phyloP scores from a whole-genome alignment of 92 coral and sea anemone genomes.

The Bergia puertoricense region DNA sequence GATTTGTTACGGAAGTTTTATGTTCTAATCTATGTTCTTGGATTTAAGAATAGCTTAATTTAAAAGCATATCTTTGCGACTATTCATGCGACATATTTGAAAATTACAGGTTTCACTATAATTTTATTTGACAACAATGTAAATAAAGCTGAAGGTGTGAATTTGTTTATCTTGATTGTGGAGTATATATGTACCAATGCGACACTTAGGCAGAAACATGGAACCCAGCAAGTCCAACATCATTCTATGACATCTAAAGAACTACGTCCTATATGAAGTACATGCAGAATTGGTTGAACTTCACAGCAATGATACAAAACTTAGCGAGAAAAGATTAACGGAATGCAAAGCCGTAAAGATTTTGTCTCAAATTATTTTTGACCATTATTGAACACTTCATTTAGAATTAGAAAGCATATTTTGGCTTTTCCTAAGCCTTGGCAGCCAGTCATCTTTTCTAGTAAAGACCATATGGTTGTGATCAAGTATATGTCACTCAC shows the following conservation, averaged over 20 bases:
- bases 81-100: slow-evolving; percentile 15
- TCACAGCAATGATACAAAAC: neutral
- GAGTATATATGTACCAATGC: neutral
- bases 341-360: neutral
- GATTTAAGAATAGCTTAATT: neutral
- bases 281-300: neutral
- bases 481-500: neutral
- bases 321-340: neutral
- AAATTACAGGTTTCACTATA: slow-evolving; percentile 12
- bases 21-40: neutral
- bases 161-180: slow-evolving; percentile 37
- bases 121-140: slow-evolving; percentile 34
- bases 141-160: slow-evolving; percentile 38
- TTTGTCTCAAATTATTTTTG: neutral
- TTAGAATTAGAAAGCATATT: neutral
- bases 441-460: neutral
- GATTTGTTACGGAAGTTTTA: neutral
- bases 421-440: neutral
- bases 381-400: neutral
- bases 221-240: neutral
- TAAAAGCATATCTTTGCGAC: neutral
- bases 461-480: neutral
- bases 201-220: neutral
- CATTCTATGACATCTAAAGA: neutral
- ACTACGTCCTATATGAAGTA: neutral